These are phyloP conservation scores for Oriolus oriolus DNA, from an alignment of 2,113 vertebrate genomes.

Conservation along the genomic window DNA sequence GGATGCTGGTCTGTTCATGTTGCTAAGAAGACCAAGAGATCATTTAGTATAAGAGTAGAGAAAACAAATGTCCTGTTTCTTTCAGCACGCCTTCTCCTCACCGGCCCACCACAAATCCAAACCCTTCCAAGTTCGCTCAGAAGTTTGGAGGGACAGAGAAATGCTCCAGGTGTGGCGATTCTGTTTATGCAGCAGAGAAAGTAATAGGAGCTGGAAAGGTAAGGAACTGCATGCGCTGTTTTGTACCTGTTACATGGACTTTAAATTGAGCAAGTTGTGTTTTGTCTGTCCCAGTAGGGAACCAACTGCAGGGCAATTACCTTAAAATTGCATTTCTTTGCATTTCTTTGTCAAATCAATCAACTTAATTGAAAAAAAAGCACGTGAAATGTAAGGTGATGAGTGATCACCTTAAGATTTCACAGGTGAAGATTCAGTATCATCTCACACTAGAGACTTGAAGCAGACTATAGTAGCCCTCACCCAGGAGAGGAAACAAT, in stretches of 20 bases:
- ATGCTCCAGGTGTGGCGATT: conserved; percentile 87
- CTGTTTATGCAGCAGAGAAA: conserved; percentile 93
- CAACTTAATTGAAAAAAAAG: neutral
- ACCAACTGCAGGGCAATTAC: neutral
- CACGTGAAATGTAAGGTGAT: neutral
- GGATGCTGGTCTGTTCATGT: neutral
- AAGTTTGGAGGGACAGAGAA: conserved; percentile 91
- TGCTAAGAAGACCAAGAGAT: neutral
- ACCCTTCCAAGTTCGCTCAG: conserved; percentile 92
- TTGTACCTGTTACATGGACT: rapidly evolving
- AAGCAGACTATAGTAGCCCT: neutral
- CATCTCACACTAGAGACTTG: rapidly evolving
- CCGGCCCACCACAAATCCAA: conserved; percentile 86
- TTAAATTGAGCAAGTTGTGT: neutral
- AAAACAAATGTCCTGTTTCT: neutral
- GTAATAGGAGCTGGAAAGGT: conserved; percentile 95
- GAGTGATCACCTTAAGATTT: neutral
- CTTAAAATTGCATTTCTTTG: neutral
- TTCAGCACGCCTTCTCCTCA: conserved; percentile 73
- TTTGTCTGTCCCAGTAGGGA: neutral
- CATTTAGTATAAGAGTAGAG: neutral
- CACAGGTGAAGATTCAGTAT: neutral
- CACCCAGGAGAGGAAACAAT: neutral
- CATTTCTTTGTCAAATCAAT: neutral
- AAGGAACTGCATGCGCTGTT: neutral